Evolutionary conservation across 2,888 invertebrate genomes (phyloP), one percentile per base, ranked within the genome.

Genomic region (Limenitis camilla): DNA sequence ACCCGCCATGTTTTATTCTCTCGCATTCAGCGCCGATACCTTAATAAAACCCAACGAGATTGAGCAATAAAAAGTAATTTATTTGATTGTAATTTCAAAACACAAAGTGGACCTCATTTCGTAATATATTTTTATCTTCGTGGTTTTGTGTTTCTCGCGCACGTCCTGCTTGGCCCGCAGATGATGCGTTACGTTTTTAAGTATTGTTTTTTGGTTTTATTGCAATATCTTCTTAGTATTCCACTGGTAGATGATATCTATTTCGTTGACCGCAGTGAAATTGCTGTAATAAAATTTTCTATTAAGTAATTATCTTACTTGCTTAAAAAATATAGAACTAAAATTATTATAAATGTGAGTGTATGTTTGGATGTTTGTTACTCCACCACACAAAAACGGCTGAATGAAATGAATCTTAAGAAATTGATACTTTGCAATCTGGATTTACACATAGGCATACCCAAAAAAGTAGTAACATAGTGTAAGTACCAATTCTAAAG

Each of bases 51-150:
- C 82, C 82, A 86, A 86, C 86, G 74, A 85, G 85, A 87, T 87
- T 87, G 86, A 87, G 86, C 83, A 87, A 87, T 87, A 87, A 87
- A 87, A 86, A 73, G 84, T 86, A 87, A 87, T 87, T 87, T 87
- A 87, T 87, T 83, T 82, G 85, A 86, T 84, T 86, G 87, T 87
- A 85, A 86, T 87, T 86, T 84, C 83, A 85, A 85, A 86, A 85
- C 84, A 87, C 84, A 85, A 85, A 86, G 81, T 84, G 82, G 81
- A 72, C 71, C 85, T 85, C 80, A 83, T 83, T 86, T 85, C 83
- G 84, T 85, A 85, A 84, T 84, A 78, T 86, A 84, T 85, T 86
- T 86, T 87, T 84, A 81, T 81, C 79, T 82, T 73, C 73, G 85
- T 81, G 86, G 85, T 85, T 85, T 85, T 81, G 82, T 82, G 76